A percentile compares a stretch with the other conserved stretches of the same genome.
Conservation (phyloP, 2,797 vertebrate species). For the Semaprochilodus insignis region DNA sequence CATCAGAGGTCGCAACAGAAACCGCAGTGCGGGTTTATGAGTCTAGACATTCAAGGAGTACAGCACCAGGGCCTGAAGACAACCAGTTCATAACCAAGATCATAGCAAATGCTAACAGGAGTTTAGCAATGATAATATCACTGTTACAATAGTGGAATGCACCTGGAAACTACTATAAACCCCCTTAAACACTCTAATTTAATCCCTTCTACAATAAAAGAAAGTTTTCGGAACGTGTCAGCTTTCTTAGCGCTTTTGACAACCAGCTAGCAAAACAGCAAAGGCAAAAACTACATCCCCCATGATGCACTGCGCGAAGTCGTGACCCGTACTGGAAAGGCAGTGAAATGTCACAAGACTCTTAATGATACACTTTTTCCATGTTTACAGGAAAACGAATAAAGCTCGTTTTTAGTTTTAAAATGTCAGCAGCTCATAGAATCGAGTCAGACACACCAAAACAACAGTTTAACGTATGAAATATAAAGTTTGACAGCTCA, state of each 20-base stretch:
- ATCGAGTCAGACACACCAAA: background rate
- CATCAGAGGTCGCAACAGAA: background rate
- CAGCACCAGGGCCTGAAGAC: background rate
- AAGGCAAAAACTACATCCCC: slow-evolving; percentile 71
- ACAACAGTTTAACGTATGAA: background rate
- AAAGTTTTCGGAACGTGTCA: too few species aligned
- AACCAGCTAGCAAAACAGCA: background rate
- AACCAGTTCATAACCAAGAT: too few species aligned
- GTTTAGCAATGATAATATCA: background rate
- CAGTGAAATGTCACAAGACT: slow-evolving; percentile 88
- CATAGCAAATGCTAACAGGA: background rate
- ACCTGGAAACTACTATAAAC: too few species aligned
- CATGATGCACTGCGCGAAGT: slow-evolving; percentile 65
- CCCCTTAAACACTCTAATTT: too few species aligned
- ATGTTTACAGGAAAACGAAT: slow-evolving; percentile 56
- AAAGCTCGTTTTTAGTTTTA: background rate
- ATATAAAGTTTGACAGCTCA: background rate
- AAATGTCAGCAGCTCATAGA: background rate
- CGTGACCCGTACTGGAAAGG: slow-evolving; percentile 73
- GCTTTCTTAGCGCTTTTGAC: background rate
- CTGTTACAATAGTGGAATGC: too few species aligned
- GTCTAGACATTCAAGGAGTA: background rate
- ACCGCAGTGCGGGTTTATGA: background rate
- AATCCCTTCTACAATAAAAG: too few species aligned
- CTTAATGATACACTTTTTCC: slow-evolving; percentile 78